Conservation (phyloP, 1,140 invertebrate species). For the Drosophila nebulosa region DNA sequence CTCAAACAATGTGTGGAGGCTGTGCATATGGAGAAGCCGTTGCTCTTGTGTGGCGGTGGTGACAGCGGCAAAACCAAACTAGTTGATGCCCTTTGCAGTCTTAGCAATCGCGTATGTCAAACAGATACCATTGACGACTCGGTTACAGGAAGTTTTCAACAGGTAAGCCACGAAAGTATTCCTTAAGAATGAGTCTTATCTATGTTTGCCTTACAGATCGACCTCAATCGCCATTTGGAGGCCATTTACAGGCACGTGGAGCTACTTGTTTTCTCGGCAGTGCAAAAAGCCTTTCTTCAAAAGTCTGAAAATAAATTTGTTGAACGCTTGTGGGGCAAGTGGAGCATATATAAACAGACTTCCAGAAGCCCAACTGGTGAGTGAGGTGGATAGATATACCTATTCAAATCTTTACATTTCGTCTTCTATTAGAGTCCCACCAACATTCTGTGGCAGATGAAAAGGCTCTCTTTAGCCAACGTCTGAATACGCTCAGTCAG, state of each 20-base stretch:
- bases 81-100: slow-evolving; percentile 65
- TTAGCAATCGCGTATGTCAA: slow-evolving; percentile 69
- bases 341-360: slow-evolving; percentile 66
- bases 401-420: not conserved
- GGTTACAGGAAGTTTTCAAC: slow-evolving; percentile 79
- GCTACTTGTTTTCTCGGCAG: slow-evolving; percentile 65
- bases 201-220: slow-evolving; percentile 82
- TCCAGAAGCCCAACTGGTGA: slow-evolving; percentile 49
- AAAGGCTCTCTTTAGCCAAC: slow-evolving; percentile 47
- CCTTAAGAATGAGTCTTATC: not conserved
- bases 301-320: slow-evolving; percentile 28
- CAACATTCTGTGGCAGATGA: slow-evolving; percentile 60
- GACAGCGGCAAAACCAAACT: slow-evolving; percentile 80
- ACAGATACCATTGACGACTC: slow-evolving; percentile 80
- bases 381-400: not conserved
- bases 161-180: slow-evolving; percentile 38
- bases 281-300: slow-evolving; percentile 71
- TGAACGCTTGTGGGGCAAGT: slow-evolving; percentile 46
- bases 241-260: slow-evolving; percentile 82
- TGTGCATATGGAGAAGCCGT: slow-evolving; percentile 73
- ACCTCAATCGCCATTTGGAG: slow-evolving; percentile 87
- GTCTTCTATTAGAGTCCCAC: slow-evolving; percentile 15
- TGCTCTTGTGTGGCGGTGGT: slow-evolving; percentile 70
- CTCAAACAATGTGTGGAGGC: slow-evolving; percentile 76
- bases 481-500: slow-evolving; percentile 34